Base-by-base conservation (phyloP, 1,140 invertebrate genomes). In the Pygmarrhopalites habei region DNA sequence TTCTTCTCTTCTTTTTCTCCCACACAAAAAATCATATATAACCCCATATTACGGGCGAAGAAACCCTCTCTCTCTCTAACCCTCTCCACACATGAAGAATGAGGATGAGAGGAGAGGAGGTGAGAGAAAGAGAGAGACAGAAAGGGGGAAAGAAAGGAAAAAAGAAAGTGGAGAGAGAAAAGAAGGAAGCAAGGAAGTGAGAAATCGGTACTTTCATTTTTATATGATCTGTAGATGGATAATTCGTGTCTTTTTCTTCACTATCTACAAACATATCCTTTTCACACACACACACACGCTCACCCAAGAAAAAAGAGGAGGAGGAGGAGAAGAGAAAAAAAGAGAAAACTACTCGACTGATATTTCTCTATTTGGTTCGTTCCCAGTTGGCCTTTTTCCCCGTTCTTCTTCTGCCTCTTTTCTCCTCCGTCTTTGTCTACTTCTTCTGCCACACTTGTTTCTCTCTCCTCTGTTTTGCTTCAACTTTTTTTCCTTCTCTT, bases 171-270 rank as follows among this genome's bases (percentile, higher is more conserved):
- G 32, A 35, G 44, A n/a, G 7, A 19, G 44, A n/a, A 53, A 5
- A 25, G 28, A 28, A 23, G 19, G 19, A 52, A 23, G 4, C 49
- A 28, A 7, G 25, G 49, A 26, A 52, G 49, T 52, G 49, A 52
- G 49, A 52, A 52, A 52, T 52, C 49, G 49, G 23, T 52, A 52
- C 21, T 52, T 41, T 57, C 53, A 57, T 39, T 59, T 43, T 46
- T 59, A n/a, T n/a, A 59, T 44, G 39, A 59, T 59, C 57, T 46
- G 21, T 47, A 59, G 57, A 59, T 59, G 57, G 57, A 59, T 59
- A 59, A 59, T 59, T 59, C 57, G 35, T 59, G 57, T 57, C 39
- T 28, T 15, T n/a, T 35, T 57, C 14, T 35, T 12, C 35, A 17
- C 53, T 35, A 39, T 14, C 35, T 35, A 57, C 3, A 35, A 12